Evolutionary conservation across 2,797 vertebrate species (phyloP), one percentile per base, ranked within the genome.

Genomic region (Gambusia yucatana): DNA sequence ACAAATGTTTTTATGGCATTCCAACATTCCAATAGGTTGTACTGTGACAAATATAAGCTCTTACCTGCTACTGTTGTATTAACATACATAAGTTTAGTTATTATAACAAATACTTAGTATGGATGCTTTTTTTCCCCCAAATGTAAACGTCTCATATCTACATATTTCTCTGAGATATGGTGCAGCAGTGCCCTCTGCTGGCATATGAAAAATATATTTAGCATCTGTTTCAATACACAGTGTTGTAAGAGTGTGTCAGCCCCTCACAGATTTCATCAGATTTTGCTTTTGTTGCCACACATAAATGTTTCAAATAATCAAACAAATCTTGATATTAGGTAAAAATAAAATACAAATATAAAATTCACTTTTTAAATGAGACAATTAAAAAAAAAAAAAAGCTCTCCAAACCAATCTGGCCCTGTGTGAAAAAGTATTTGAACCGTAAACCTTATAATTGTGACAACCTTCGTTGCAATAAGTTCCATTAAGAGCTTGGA

Each of bases 31-130:
- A 91, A 88, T 92, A 92, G 84, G 82, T 87, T 86, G 86, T 90
- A 94, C 92, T 94, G 92, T 95, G 92, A 93, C 82, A 74, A 70
- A 89, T 81, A 52, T 57, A 89, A 91, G 90, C 92, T 94, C 91
- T 94, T 95, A 93, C 86, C 88, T 89, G 95, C 93, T 94, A 95
- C 92, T 95, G 93, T 71, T 71, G 67, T 71, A 71, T 46, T 46
- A 17, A 28, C 25, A 11, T 70, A 25, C 20, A n/a, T 69, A 69
- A 41, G 39, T n/a, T n/a, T 44, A 44, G 25, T 28, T 44, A 44
- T 44, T 70, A 71, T 46, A 71, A 13, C 25, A 46, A 71, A 28
- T 46, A n/a, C 13, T 46, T 71, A 28, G 41, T 16, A 41, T 70
- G 67, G 41, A 70, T 44, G 13, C 33, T 33, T 8, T 69, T 71